Percentiles rank a stretch among this genome's conserved stretches.
These are phyloP conservation scores for Philereme transversata DNA, from an alignment of 2,888 invertebrate genomes.

Conservation along the genomic window DNA sequence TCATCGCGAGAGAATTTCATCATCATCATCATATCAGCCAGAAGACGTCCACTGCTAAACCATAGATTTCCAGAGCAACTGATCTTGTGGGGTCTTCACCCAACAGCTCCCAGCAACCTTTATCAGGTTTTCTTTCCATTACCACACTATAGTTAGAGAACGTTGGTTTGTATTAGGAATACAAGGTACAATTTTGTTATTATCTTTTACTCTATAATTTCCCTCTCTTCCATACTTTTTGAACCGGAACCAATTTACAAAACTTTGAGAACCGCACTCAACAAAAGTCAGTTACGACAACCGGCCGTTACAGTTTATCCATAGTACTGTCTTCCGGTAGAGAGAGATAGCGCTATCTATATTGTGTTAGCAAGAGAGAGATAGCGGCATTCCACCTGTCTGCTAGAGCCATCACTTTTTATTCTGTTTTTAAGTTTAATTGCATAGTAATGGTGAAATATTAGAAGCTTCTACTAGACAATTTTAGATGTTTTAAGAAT, in stretches of 20 bases:
- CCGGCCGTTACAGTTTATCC: constrained; percentile 77
- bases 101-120: too few relatives aligned
- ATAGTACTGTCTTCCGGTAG: constrained; percentile 68
- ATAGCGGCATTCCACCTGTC: constrained; percentile 68
- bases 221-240: constrained; percentile 2
- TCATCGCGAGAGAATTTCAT: too few relatives aligned
- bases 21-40: too few relatives aligned
- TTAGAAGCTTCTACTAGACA: constrained; percentile 34
- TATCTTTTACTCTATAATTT: neutral
- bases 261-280: constrained; percentile 58
- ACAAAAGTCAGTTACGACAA: constrained; percentile 80
- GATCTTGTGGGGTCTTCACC: too few relatives aligned
- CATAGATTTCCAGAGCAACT: too few relatives aligned
- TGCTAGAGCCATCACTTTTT: constrained; percentile 55
- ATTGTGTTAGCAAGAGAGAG: constrained; percentile 42
- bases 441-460: constrained; percentile 70
- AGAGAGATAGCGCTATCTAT: constrained; percentile 51
- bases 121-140: neutral
- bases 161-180: neutral
- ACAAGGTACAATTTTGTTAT: too few relatives aligned
- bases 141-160: neutral
- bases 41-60: too few relatives aligned
- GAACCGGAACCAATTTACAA: constrained; percentile 30
- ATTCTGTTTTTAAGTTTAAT: constrained; percentile 57
- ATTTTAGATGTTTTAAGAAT: neutral